phyloP scores from a whole-genome alignment of 2,888 invertebrate genomes.

The Escarpia spicata region DNA sequence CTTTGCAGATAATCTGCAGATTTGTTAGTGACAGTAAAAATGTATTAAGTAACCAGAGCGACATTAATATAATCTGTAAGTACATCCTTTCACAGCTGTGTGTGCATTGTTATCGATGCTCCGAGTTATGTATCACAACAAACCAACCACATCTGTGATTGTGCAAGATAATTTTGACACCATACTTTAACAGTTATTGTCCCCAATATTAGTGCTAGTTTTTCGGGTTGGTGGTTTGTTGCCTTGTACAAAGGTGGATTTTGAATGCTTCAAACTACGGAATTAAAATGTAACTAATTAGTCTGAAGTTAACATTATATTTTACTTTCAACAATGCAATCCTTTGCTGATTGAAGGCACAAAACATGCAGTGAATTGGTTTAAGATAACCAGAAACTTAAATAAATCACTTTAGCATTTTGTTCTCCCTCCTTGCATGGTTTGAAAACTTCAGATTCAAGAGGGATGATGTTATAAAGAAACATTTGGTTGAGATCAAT shows the following conservation, averaged over 20 bases:
- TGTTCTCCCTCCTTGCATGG: not conserved
- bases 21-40: not conserved
- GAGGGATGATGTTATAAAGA: not conserved
- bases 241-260: not conserved
- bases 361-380: not conserved
- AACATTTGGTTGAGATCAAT: not conserved
- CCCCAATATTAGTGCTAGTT: not conserved
- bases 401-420: not conserved
- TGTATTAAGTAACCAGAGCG: not conserved
- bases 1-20: not conserved
- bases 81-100: not conserved
- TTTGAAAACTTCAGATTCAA: constrained; percentile 1
- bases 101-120: not conserved
- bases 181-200: not conserved
- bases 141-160: not conserved
- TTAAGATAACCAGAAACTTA: not conserved
- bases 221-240: not conserved
- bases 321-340: not conserved
- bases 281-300: not conserved
- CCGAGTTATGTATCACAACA: not conserved
- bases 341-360: not conserved
- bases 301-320: not conserved
- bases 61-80: not conserved
- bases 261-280: not conserved
- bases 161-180: not conserved